These are phyloP conservation scores for Anadara kagoshimensis DNA, from an alignment of 1,140 invertebrate species.

Conservation along the genomic window DNA sequence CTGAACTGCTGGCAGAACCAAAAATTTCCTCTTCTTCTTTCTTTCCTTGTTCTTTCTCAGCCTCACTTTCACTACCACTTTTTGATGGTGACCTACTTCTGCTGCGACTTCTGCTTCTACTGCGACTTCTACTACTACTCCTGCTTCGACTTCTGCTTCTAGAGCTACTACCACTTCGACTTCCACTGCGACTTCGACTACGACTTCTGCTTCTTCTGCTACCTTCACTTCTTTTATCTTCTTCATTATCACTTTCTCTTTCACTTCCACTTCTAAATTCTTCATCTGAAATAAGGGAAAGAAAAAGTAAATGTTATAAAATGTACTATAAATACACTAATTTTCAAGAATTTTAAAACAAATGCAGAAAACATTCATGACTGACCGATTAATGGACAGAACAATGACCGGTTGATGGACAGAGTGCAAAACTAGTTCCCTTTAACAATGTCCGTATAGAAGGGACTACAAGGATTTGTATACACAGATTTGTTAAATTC, in stretches of 20 bases:
- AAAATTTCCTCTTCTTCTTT: conserved; percentile 75
- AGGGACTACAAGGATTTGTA: no score
- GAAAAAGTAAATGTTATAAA: background rate
- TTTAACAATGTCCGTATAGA: no score
- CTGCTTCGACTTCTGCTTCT: conserved; percentile 39
- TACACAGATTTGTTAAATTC: no score
- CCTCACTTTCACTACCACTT: conserved; percentile 57
- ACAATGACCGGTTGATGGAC: no score
- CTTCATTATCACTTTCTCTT: conserved; percentile 25
- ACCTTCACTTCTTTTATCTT: conserved; percentile 44
- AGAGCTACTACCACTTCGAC: conserved; percentile 41
- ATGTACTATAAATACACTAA: background rate
- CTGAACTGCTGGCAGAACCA: conserved; percentile 69
- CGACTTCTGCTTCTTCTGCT: conserved; percentile 37
- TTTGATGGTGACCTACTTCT: conserved; percentile 44
- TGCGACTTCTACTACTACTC: conserved; percentile 41
- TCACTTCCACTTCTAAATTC: conserved; percentile 41
- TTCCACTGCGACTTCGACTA: conserved; percentile 38
- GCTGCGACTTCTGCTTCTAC: conserved; percentile 39
- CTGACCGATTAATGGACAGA: no score
- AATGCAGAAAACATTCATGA: no score
- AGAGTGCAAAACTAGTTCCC: no score
- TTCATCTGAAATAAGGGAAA: conserved; percentile 31
- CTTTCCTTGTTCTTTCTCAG: conserved; percentile 64
- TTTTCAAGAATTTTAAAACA: background rate